These are phyloP conservation scores for Gymnogyps californianus DNA, from an alignment of 2,113 vertebrate genomes.

Conservation along the genomic window DNA sequence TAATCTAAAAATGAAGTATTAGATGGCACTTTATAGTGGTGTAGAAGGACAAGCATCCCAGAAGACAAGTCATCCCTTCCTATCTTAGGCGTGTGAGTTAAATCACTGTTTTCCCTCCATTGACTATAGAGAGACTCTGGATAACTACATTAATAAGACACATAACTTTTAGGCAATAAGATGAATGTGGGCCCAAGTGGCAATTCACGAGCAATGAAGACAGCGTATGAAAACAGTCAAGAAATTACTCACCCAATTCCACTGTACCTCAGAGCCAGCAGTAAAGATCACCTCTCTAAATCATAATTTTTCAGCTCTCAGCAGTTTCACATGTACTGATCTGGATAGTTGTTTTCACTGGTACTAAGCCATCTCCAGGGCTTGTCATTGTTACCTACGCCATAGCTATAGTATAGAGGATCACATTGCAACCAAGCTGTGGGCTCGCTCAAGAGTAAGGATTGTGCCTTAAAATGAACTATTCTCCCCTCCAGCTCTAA, in stretches of 20 bases:
- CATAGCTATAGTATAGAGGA: accelerated
- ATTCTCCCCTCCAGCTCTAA: background rate
- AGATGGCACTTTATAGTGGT: background rate
- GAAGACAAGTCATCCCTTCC: background rate
- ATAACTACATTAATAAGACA: background rate
- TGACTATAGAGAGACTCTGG: background rate
- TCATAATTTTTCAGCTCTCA: background rate
- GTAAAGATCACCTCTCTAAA: background rate
- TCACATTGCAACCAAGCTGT: background rate
- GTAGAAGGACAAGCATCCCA: background rate
- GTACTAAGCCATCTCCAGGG: background rate
- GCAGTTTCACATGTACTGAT: background rate
- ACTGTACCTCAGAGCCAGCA: background rate
- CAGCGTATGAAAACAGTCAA: background rate
- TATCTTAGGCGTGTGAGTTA: background rate
- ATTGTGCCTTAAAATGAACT: background rate
- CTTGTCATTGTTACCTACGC: background rate
- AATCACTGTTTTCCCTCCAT: background rate
- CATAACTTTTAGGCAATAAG: background rate
- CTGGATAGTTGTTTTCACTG: background rate
- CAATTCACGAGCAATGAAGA: background rate
- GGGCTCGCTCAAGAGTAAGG: background rate
- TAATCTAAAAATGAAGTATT: background rate
- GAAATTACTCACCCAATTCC: background rate
- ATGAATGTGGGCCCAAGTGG: background rate